phyloP scores from a whole-genome alignment of 2,888 invertebrate genomes.

The Phorcus lineatus region DNA sequence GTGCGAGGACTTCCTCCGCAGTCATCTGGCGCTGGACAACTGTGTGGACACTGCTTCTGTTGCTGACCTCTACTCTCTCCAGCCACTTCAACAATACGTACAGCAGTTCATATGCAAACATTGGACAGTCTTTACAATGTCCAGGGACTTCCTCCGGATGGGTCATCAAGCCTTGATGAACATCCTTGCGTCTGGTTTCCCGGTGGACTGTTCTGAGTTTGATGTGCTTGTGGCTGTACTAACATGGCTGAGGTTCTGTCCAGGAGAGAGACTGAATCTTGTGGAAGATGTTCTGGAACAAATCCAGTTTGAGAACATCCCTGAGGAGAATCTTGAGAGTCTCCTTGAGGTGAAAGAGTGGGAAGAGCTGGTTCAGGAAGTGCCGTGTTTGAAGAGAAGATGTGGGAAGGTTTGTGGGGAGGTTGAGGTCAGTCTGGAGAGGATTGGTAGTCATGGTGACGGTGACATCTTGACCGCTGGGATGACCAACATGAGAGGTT shows the following conservation, averaged over 20 bases:
- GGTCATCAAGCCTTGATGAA: slow-evolving; percentile 81
- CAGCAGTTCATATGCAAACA: slow-evolving; percentile 83
- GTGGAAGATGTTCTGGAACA: slow-evolving; percentile 77
- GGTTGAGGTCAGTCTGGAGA: neutral
- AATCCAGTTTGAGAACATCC: slow-evolving; percentile 77
- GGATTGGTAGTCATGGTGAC: neutral
- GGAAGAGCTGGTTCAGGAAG: neutral
- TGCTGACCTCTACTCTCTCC: slow-evolving; percentile 83
- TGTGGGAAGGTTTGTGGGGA: neutral
- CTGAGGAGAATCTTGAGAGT: slow-evolving; percentile 37
- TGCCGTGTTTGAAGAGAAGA: neutral
- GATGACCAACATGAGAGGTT: slow-evolving; percentile 81
- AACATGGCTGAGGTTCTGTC: slow-evolving; percentile 79
- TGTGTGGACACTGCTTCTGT: slow-evolving; percentile 84
- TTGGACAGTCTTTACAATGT: slow-evolving; percentile 80
- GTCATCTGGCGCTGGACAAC: slow-evolving; percentile 83
- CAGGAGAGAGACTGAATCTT: slow-evolving; percentile 73
- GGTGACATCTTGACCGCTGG: slow-evolving; percentile 2
- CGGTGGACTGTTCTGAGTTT: slow-evolving; percentile 82
- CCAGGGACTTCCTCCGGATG: slow-evolving; percentile 80
- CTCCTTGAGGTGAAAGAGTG: neutral
- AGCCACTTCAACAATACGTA: slow-evolving; percentile 79
- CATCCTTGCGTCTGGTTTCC: slow-evolving; percentile 82
- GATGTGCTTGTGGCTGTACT: slow-evolving; percentile 80
- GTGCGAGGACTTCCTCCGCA: slow-evolving; percentile 82